Evolutionary conservation across 2,113 vertebrate genomes (phyloP), one percentile per base, ranked within the genome.

Genomic region (Synchiropus splendidus): DNA sequence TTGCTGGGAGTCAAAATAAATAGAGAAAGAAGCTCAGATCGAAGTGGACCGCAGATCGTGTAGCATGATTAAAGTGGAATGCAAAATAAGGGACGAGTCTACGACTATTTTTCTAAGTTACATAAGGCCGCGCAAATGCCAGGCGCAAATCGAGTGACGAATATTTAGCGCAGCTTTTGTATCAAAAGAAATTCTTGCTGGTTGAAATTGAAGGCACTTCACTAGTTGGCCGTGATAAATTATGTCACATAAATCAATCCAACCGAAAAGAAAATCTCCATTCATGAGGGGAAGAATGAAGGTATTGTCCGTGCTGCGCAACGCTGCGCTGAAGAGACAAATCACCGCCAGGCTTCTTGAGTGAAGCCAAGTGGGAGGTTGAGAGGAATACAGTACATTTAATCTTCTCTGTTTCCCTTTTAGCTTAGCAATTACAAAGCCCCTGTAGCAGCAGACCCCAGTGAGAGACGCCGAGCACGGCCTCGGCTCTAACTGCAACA

Each of bases 201-300:
- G 13, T n/a, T 36, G 74, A 74, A 74, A 75, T 61, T 47, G 61
- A 64, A 67, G 69, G 48, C 55, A 73, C 61, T 60, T 31, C 57
- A 42, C 48, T 60, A 6, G 58, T 50, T 49, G 72, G 68, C 64
- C 68, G 64, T 75, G 73, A 75, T 74, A 75, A 79, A 75, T 75
- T 67, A 74, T 77, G 72, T 79, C 75, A 67, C 60, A 74, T 71
- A 72, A 77, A 78, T 80, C 75, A 82, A 77, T 80, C 64, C n/a
- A 12, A 40, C 8, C 33, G 35, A 27, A 42, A 45, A 43, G 66
- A 74, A 78, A 76, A 76, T 73, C 48, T 70, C 68, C 53, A 74
- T 80, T 83, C 70, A 77, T 33, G 48, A 70, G 56, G 54, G 51
- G 61, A 75, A 79, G 76, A 81, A 81, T 79, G 70, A 66, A 67